Evolutionary conservation across 2,888 invertebrate species (phyloP).

Genomic region (Ophion ventricosus): DNA sequence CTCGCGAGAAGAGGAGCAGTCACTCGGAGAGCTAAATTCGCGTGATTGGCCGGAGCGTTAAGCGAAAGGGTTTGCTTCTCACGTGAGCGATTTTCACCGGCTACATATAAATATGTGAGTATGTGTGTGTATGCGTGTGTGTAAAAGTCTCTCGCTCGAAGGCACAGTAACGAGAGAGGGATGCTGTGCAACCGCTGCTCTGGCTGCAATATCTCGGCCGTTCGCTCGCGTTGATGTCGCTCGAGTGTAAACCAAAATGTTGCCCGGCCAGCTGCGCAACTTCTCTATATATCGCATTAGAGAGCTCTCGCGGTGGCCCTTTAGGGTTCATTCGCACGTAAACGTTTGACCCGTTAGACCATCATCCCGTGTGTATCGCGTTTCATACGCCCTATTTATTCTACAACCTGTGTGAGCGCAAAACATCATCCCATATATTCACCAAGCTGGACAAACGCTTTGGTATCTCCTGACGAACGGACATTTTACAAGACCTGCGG

Average conservation of each 20-base stretch:
- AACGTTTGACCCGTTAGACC: constrained; percentile 64
- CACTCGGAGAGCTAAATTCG: constrained; percentile 55
- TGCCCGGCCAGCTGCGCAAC: constrained; percentile 67
- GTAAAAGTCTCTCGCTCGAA: constrained; percentile 44
- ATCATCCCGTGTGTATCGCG: constrained; percentile 53
- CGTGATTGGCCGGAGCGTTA: constrained; percentile 53
- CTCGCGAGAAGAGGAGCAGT: constrained; percentile 14
- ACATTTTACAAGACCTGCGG: constrained; percentile 5
- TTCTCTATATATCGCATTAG: constrained; percentile 57
- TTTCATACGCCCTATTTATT: constrained; percentile 63
- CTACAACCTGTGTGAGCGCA: constrained; percentile 28
- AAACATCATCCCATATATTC: constrained; percentile 27
- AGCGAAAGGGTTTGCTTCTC: constrained; percentile 42
- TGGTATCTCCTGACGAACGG: not conserved
- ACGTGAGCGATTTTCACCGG: constrained; percentile 42
- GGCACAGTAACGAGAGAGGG: constrained; percentile 37
- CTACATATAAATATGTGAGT: constrained; percentile 7
- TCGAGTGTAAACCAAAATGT: constrained; percentile 70
- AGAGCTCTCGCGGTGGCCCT: constrained; percentile 51
- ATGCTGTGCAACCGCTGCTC: constrained; percentile 39
- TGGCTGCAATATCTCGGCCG: constrained; percentile 64
- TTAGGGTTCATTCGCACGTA: constrained; percentile 65
- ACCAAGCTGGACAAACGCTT: constrained; percentile 12
- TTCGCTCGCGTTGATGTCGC: constrained; percentile 59
- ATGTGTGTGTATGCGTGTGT: constrained; percentile 3